Base-by-base conservation (phyloP, 2,113 vertebrate genomes). In the Panurus biarmicus region DNA sequence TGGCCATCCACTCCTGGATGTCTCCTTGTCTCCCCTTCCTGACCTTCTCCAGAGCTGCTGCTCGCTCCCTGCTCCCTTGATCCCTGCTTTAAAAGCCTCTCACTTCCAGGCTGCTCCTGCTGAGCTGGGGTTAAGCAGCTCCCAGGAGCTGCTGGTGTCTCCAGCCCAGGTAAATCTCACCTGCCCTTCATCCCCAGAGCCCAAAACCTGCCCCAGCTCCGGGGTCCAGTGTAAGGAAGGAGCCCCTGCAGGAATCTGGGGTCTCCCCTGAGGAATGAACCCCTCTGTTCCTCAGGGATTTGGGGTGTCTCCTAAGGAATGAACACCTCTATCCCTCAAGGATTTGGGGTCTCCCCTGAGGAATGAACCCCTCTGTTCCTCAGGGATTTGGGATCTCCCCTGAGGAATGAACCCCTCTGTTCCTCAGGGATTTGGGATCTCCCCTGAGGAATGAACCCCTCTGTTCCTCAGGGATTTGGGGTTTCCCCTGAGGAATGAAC, bases 101-200 rank as follows among this genome's bases (percentile, higher is more conserved):
- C 51, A 50, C 83, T 81, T 57, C 86, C 93, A 95, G 67, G 80
- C 75, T 93, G 94, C 94, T 95, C 88, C 74, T 35, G 74, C 83
- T 73, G 75, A 73, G 71, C 82, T 45, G 60, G 40, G 70, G 61
- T 87, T 91, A 89, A 92, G 93, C 86, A 73, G 85, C 67, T 95
- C 53, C 53, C 36, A 29, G 64, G 83, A 94, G 92, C 73, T 53
- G 50, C 73, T 9, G 44, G 3, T 2, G 58, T 44, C 85, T 78
- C 51, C 6, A 57, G 87, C 60, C 79, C 85, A 95, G 90, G 91
- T 67, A 93, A 94, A 95, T 86, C 81, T 66, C 44, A 51, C 65
- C n/a, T 66, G 82, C 78, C 13, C 31, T 62, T 22, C 75, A 33
- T 36, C 47, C 65, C 54, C 48, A 38, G 31, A 7, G 0, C 64